Conservation (phyloP, 2,797 vertebrate genomes). For the Xenops minutus region DNA sequence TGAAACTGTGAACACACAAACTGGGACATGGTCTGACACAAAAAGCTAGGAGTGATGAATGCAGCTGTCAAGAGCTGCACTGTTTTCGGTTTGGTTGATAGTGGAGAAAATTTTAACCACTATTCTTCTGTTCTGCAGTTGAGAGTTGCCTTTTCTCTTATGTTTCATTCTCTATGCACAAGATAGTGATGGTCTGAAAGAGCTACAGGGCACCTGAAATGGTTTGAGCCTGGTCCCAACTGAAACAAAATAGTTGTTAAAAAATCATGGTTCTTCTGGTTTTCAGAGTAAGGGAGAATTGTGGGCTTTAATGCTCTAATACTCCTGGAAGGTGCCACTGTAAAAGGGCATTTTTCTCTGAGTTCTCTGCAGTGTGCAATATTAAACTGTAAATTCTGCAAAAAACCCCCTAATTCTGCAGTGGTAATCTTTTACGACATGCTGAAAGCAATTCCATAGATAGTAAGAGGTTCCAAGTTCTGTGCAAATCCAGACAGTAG, state of each 20-base stretch:
- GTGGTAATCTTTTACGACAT: background rate
- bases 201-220: background rate
- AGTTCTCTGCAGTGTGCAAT: background rate
- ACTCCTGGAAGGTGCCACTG: background rate
- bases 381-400: background rate
- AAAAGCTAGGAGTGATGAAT: background rate
- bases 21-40: background rate
- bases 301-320: background rate
- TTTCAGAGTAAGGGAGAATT: background rate
- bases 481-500: background rate
- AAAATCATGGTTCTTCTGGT: background rate
- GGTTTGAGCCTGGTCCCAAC: background rate
- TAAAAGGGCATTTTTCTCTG: background rate
- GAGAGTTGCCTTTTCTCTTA: background rate
- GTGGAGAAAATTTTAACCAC: background rate
- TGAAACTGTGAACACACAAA: background rate
- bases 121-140: background rate
- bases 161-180: background rate
- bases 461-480: background rate
- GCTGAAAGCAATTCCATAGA: background rate
- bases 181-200: background rate
- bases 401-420: background rate
- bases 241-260: background rate
- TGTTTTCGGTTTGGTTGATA: background rate
- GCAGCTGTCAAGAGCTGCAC: background rate